phyloP scores from a whole-genome alignment of 2,797 vertebrate species.

The Aldrovandia affinis region DNA sequence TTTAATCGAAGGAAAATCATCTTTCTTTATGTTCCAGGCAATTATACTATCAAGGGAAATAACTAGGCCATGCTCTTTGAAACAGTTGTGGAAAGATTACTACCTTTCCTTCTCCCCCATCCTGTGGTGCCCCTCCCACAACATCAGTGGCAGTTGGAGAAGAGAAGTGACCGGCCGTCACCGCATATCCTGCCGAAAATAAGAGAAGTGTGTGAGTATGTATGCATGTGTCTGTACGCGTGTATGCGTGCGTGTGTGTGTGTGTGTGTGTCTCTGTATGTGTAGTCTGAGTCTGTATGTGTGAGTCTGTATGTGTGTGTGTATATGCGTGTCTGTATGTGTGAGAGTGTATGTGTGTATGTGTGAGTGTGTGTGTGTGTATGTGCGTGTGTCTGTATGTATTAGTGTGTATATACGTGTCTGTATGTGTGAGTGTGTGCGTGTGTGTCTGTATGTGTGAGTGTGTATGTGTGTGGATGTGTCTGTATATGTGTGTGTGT shows the following conservation, averaged over 20 bases:
- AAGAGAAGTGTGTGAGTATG: constrained; percentile 25
- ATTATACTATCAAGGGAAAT: neutral
- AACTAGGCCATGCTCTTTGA: neutral
- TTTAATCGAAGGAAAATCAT: neutral
- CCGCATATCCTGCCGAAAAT: constrained; percentile 83
- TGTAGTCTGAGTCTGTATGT: no score
- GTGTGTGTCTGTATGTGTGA: neutral
- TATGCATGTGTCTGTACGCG: neutral
- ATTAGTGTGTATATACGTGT: neutral
- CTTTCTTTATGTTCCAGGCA: neutral
- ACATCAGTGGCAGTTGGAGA: constrained; percentile 82
- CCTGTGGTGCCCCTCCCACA: constrained; percentile 93
- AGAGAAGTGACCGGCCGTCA: constrained; percentile 94
- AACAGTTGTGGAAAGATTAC: constrained; percentile 15
- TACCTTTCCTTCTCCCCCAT: constrained; percentile 91
- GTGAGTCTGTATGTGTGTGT: neutral
- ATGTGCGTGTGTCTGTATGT: neutral
- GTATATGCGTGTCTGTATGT: neutral
- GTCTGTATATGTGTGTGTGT: neutral
- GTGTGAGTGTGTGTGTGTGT: neutral
- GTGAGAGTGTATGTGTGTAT: no score
- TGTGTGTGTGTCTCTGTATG: no score
- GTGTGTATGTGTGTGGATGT: neutral
- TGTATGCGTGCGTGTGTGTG: no score
- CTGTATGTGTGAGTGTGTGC: neutral